These are phyloP conservation scores for Listronotus bonariensis DNA, from an alignment of 1,140 invertebrate species.

Conservation along the genomic window DNA sequence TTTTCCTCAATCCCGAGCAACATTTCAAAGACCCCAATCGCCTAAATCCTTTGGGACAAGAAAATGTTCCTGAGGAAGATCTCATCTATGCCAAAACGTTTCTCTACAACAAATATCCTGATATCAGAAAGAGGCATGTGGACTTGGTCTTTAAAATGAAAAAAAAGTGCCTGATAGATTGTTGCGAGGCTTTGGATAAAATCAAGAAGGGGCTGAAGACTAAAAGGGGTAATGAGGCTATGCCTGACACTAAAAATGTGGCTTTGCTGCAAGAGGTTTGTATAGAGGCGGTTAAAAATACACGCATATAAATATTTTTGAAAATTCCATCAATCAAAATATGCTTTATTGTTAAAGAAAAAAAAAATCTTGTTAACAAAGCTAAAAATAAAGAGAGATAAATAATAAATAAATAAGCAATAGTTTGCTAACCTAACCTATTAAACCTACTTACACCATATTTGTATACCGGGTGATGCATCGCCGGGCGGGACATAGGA, in stretches of 20 bases:
- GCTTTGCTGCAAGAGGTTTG: conserved; percentile 57
- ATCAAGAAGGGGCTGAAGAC: conserved; percentile 46
- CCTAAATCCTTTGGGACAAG: conserved; percentile 2
- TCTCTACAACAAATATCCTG: conserved; percentile 49
- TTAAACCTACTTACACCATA: too few relatives aligned
- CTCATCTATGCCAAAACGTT: conserved; percentile 51
- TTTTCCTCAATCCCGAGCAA: conserved; percentile 61
- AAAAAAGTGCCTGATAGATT: conserved; percentile 37
- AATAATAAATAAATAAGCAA: too few relatives aligned
- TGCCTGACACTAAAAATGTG: conserved; percentile 50
- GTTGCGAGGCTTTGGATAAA: conserved; percentile 35
- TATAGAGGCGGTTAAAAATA: too few relatives aligned
- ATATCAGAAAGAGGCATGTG: conserved; percentile 40
- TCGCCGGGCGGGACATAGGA: too few relatives aligned
- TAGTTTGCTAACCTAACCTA: too few relatives aligned
- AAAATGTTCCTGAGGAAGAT: conserved; percentile 17
- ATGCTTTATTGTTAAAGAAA: too few relatives aligned
- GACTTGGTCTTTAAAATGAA: conserved; percentile 47
- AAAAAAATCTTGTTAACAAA: too few relatives aligned
- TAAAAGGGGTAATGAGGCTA: conserved; percentile 27
- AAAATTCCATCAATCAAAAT: too few relatives aligned
- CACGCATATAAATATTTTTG: too few relatives aligned
- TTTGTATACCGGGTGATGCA: too few relatives aligned
- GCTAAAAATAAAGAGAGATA: too few relatives aligned
- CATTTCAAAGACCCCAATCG: conserved; percentile 57